Percentiles rank a stretch among this genome's conserved stretches.
phyloP scores from a whole-genome alignment of 2,797 vertebrate genomes.

The Graptemys geographica region DNA sequence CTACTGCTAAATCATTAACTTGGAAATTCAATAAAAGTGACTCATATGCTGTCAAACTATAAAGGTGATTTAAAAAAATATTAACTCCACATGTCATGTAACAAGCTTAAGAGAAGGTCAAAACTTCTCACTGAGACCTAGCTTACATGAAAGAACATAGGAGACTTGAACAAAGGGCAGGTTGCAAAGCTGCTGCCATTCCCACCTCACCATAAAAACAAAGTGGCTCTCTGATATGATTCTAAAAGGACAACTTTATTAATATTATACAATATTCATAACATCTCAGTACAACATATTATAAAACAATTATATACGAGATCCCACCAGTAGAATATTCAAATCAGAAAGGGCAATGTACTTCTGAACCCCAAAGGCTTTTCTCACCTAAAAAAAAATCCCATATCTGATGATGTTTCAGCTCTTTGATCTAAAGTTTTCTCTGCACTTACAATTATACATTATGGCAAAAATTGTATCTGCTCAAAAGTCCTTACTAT shows the following conservation, averaged over 20 bases:
- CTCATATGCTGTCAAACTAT: not conserved
- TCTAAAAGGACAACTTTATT: constrained; percentile 77
- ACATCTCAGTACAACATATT: constrained; percentile 63
- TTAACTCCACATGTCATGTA: not conserved
- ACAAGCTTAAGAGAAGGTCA: not conserved
- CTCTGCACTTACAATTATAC: too few species aligned
- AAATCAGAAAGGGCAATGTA: constrained; percentile 53
- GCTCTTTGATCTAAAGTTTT: not conserved
- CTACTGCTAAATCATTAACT: not conserved
- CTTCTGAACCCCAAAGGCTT: not conserved
- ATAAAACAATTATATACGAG: constrained; percentile 70
- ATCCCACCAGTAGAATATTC: constrained; percentile 47
- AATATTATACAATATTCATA: constrained; percentile 72
- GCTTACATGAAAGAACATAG: not conserved
- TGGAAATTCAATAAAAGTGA: not conserved
- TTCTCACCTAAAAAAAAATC: not conserved
- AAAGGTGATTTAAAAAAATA: not conserved
- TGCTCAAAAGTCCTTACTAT: not conserved
- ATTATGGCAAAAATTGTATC: not conserved
- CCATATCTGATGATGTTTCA: not conserved
- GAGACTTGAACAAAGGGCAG: not conserved
- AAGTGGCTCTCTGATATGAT: not conserved
- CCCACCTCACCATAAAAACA: not conserved
- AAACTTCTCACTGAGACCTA: not conserved
- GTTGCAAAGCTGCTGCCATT: not conserved